Evolutionary conservation across 2,113 vertebrate species (phyloP).

Genomic region (Lipotes vexillifer): DNA sequence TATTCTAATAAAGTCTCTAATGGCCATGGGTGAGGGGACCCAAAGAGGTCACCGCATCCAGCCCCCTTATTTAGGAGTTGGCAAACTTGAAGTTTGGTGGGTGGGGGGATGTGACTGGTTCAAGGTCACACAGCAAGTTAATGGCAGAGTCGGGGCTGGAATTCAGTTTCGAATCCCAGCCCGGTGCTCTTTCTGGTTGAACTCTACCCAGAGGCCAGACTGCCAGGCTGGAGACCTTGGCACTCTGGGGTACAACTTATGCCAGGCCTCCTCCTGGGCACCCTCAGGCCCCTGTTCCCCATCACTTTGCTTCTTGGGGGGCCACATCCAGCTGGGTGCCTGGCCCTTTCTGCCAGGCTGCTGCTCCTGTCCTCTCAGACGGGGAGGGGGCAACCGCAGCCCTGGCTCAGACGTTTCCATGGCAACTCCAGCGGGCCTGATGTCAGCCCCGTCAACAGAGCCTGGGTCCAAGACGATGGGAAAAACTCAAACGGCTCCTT

Average conservation of each 20-base stretch:
- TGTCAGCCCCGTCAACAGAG: background rate
- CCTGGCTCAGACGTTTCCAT: background rate
- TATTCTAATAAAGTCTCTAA: background rate
- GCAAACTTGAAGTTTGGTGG: background rate
- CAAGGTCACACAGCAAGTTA: background rate
- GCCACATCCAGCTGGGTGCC: accelerated
- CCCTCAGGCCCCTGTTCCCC: background rate
- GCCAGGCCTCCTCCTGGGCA: background rate
- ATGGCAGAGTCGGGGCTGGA: background rate
- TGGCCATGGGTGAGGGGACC: background rate
- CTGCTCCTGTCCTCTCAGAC: background rate
- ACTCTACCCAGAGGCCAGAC: background rate
- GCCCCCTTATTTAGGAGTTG: background rate
- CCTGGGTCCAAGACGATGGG: accelerated
- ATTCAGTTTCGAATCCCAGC: background rate
- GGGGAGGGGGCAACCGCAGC: accelerated
- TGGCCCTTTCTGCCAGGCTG: background rate
- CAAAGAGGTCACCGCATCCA: background rate
- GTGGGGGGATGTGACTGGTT: background rate
- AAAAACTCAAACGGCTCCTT: background rate
- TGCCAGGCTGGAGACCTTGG: background rate
- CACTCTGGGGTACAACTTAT: accelerated
- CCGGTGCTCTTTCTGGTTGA: accelerated
- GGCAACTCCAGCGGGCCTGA: background rate
- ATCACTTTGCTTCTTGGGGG: background rate